Evolutionary conservation across 2,888 invertebrate species (phyloP), one percentile per base, ranked within the genome.

Genomic region (Perithous albicinctus): DNA sequence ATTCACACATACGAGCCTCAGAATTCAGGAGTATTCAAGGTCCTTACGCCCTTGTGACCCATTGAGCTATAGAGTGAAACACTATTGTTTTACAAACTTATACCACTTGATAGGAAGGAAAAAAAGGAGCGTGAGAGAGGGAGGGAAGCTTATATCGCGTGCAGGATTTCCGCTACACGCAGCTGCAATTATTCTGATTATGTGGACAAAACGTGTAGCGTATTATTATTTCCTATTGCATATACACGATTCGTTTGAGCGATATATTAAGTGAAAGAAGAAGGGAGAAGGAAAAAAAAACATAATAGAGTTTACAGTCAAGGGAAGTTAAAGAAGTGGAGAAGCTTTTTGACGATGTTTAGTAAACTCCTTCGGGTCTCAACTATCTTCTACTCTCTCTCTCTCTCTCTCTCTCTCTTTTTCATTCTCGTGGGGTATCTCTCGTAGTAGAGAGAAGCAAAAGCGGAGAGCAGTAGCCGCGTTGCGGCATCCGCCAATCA

Each of bases 401-500:
- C n/a, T n/a, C n/a, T n/a, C n/a, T n/a, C n/a, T n/a, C n/a, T n/a
- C n/a, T n/a, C n/a, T n/a, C 51, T 32, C 51, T 69, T 15, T 38
- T 35, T 73, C 48, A 18, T 46, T 63, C 73, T 63, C 63, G 51
- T 23, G 20, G 59, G 56, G 12, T n/a, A n/a, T n/a, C n/a, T 46
- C 48, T 73, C 72, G 41, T 20, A 41, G 56, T 26, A 10, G 23
- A 61, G n/a, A n/a, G n/a, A n/a, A n/a, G 41, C 43, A 10, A 56
- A 38, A 41, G 56, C 51, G n/a, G n/a, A 8, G 70, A 43, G 54
- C 70, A 59, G 72, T 29, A 67, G 69, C 63, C 82, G 84, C 84
- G 85, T 80, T 84, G 82, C 85, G 85, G 85, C 85, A 86, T 86
- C 87, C 85, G 86, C 85, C 88, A 84, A 87, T 89, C 87, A 88